Evolutionary conservation across 35 echinoderm and acorn worm genomes (phyloP).

Genomic region (Patiria miniata): DNA sequence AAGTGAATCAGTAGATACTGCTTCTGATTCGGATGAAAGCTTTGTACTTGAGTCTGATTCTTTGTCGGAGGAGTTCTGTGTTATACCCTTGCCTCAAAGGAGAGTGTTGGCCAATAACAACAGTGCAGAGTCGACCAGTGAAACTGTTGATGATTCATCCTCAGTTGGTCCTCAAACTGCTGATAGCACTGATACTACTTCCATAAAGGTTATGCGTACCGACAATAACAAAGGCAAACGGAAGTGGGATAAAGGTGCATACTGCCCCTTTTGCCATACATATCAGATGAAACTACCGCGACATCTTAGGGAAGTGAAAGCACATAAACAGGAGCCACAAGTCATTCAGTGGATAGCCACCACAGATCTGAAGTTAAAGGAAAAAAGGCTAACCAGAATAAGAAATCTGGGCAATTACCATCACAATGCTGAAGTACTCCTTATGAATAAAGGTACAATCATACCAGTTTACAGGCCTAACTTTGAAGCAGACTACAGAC

Average conservation of each 20-base stretch:
- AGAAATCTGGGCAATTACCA: conserved; percentile 71
- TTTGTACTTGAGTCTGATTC: not conserved
- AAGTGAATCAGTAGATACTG: not conserved
- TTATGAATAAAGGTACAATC: conserved; percentile 50
- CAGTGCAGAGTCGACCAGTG: not conserved
- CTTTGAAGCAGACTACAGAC: conserved; percentile 59
- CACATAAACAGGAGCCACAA: conserved; percentile 55
- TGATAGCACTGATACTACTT: not conserved
- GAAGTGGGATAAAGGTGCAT: conserved; percentile 57
- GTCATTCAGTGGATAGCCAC: conserved; percentile 60
- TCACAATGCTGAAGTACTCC: conserved; percentile 64
- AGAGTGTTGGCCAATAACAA: not conserved
- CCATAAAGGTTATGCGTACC: not conserved
- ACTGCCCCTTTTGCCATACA: conserved; percentile 64
- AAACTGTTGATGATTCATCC: not conserved
- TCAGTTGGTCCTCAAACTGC: not conserved
- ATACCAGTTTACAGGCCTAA: conserved; percentile 80
- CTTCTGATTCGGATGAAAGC: not conserved
- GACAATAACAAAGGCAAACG: conserved; percentile 21
- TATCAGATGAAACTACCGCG: conserved; percentile 37
- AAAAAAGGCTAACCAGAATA: conserved; percentile 68
- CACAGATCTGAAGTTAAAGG: conserved; percentile 54
- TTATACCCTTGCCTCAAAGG: not conserved
- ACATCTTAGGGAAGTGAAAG: conserved; percentile 46
- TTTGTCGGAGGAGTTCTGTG: not conserved